Evolutionary conservation across 2,797 vertebrate genomes (phyloP).

Genomic region (Alectoris magna): DNA sequence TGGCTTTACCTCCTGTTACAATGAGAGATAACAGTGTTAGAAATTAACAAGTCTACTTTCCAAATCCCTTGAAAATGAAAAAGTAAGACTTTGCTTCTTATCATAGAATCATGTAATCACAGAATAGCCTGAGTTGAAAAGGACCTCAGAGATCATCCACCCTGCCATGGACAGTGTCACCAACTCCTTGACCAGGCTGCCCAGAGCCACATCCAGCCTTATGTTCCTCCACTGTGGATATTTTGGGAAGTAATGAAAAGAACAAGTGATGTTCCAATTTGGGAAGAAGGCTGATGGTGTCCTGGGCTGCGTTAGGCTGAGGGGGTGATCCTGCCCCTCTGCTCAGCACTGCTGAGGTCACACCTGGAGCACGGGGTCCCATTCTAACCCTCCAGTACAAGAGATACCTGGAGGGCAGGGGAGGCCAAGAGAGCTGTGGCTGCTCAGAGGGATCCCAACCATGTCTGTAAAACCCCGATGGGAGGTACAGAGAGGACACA

Average conservation of each 20-base stretch:
- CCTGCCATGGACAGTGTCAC: too few relatives aligned
- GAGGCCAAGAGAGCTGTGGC: background rate
- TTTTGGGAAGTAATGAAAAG: background rate
- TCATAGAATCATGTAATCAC: too few relatives aligned
- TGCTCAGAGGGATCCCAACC: background rate
- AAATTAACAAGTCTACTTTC: background rate
- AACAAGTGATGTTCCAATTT: background rate
- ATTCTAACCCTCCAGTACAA: background rate
- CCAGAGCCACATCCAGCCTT: too few relatives aligned
- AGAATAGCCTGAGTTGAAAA: too few relatives aligned
- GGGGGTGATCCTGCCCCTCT: background rate
- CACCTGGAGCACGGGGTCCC: background rate
- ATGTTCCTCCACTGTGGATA: accelerated
- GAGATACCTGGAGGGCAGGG: background rate
- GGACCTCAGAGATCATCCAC: too few relatives aligned
- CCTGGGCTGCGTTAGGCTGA: background rate
- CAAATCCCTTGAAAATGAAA: background rate
- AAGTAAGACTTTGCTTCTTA: background rate
- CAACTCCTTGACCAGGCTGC: too few relatives aligned
- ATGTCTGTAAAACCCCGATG: background rate
- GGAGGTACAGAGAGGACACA: background rate
- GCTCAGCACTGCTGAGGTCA: background rate
- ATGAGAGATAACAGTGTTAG: background rate
- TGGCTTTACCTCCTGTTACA: background rate
- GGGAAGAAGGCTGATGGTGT: background rate